phyloP scores from a whole-genome alignment of 2,113 vertebrate genomes.

The Gavialis gangeticus region DNA sequence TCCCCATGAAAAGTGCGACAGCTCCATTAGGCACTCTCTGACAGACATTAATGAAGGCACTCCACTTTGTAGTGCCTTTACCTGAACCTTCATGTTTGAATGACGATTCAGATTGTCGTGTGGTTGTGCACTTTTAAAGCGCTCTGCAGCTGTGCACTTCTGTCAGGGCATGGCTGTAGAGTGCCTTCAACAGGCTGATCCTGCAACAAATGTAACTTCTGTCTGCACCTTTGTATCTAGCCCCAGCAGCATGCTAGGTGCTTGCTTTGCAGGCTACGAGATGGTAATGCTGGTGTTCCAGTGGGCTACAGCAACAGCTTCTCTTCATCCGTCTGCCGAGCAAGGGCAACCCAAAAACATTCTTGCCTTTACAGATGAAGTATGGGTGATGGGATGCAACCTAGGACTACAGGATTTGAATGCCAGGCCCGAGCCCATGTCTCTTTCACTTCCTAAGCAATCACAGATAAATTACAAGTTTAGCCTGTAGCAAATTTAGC shows the following conservation, averaged over 20 bases:
- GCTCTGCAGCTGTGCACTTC: too few relatives aligned
- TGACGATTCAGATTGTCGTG: too few relatives aligned
- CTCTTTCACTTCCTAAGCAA: not conserved
- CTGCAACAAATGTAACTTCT: too few relatives aligned
- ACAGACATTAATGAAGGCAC: too few relatives aligned
- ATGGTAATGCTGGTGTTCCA: not conserved
- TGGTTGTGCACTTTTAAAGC: too few relatives aligned
- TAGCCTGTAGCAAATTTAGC: not conserved
- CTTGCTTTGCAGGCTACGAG: not conserved
- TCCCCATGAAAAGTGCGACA: too few relatives aligned
- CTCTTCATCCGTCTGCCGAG: not conserved
- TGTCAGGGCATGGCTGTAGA: too few relatives aligned
- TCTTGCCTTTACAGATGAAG: not conserved
- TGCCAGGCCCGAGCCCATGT: accelerated
- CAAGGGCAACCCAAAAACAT: not conserved
- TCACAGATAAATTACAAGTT: not conserved
- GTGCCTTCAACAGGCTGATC: too few relatives aligned
- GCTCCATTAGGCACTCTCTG: too few relatives aligned
- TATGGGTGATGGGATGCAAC: not conserved
- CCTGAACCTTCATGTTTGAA: too few relatives aligned
- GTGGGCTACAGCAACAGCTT: not conserved
- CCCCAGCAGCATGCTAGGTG: not conserved
- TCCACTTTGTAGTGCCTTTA: too few relatives aligned
- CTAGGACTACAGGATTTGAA: not conserved
- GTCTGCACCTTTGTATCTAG: not conserved